Evolutionary conservation across 2,888 invertebrate genomes (phyloP).

Genomic region (Mongoloraphidia duomilia): DNA sequence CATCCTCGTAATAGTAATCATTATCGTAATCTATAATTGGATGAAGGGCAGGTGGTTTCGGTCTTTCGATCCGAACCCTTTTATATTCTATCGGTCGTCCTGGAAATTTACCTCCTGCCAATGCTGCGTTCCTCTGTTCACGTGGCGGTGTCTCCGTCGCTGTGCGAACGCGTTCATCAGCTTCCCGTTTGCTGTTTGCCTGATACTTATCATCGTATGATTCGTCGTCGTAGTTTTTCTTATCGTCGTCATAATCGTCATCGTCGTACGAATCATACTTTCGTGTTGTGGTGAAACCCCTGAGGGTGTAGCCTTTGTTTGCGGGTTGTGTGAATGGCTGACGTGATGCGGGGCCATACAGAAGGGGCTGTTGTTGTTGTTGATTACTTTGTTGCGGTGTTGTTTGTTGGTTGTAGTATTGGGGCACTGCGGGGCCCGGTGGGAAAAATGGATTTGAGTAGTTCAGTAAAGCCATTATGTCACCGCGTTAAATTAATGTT

Average conservation of each 20-base stretch:
- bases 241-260: too few relatives aligned
- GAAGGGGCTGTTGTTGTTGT: too few relatives aligned
- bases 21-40: constrained; percentile 59
- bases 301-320: too few relatives aligned
- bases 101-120: constrained; percentile 37
- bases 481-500: too few relatives aligned
- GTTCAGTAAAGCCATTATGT: constrained; percentile 25
- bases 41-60: constrained; percentile 48
- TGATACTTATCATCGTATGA: too few relatives aligned
- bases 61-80: constrained; percentile 33
- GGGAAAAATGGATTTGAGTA: constrained; percentile 24
- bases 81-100: constrained; percentile 51
- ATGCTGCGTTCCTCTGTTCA: constrained; percentile 7
- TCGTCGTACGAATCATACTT: too few relatives aligned
- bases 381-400: too few relatives aligned
- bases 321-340: too few relatives aligned
- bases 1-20: constrained; percentile 46
- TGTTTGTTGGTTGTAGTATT: constrained; percentile 19
- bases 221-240: too few relatives aligned
- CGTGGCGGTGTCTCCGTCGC: constrained; percentile 6
- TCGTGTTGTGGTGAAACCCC: too few relatives aligned
- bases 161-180: background rate
- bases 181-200: too few relatives aligned
- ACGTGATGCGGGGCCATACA: too few relatives aligned
- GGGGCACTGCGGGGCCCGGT: constrained; percentile 22